phyloP scores from a whole-genome alignment of 2,113 vertebrate species.

The Hipposideros armiger region DNA sequence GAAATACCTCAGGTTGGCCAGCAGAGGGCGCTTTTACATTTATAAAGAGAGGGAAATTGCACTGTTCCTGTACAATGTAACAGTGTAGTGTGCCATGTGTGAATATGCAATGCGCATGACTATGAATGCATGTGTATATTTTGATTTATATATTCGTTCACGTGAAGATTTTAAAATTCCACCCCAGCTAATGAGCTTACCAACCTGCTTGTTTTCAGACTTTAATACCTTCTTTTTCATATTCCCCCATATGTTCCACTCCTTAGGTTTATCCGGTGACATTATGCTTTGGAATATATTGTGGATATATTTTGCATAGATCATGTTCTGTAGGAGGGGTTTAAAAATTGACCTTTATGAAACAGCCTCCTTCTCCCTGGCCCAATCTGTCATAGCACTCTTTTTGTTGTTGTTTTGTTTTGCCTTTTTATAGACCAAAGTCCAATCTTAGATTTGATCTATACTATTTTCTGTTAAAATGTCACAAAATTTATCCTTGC shows the following conservation, averaged over 20 bases:
- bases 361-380: slow-evolving; percentile 81
- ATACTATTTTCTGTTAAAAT: slow-evolving; percentile 79
- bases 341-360: slow-evolving; percentile 87
- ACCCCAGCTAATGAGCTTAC: slow-evolving; percentile 83
- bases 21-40: slow-evolving; percentile 80
- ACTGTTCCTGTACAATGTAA: slow-evolving; percentile 45
- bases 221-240: slow-evolving; percentile 83
- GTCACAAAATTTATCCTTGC: slow-evolving; percentile 80
- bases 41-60: slow-evolving; percentile 67
- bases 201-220: slow-evolving; percentile 84
- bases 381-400: slow-evolving; percentile 81
- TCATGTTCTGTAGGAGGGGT: slow-evolving; percentile 86
- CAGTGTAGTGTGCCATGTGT: slow-evolving; percentile 60
- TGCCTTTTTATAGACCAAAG: slow-evolving; percentile 83
- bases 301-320: slow-evolving; percentile 83
- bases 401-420: slow-evolving; percentile 83
- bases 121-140: slow-evolving; percentile 83
- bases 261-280: slow-evolving; percentile 86
- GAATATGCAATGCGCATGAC: slow-evolving; percentile 79
- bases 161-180: slow-evolving; percentile 84
- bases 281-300: slow-evolving; percentile 86
- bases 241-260: slow-evolving; percentile 80
- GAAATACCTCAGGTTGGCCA: slow-evolving; percentile 39
- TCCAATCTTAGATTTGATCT: slow-evolving; percentile 82
- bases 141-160: slow-evolving; percentile 83